phyloP scores from a whole-genome alignment of 2,797 vertebrate species.

The Taenioides sp. region DNA sequence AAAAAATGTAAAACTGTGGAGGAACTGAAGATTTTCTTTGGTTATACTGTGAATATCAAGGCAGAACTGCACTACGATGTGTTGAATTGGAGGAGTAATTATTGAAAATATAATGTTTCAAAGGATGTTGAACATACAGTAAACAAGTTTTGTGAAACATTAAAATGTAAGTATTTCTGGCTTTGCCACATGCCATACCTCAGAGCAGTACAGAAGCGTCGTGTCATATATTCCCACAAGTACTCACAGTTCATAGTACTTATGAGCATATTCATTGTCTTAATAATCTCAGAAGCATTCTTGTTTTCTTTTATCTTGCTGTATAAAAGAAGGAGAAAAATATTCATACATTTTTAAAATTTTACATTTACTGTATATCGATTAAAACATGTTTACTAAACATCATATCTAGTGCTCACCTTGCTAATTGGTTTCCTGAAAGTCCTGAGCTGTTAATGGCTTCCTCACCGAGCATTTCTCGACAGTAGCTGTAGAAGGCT shows the following conservation, averaged over 20 bases:
- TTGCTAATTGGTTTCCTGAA: constrained; percentile 82
- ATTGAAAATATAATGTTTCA: too few species aligned
- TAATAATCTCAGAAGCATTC: constrained; percentile 92
- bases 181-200: constrained; percentile 72
- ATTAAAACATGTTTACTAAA: background rate
- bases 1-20: background rate
- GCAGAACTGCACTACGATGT: too few species aligned
- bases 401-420: constrained; percentile 66
- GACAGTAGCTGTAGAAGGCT: constrained; percentile 90
- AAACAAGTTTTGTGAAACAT: background rate
- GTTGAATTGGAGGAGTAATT: too few species aligned
- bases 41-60: background rate
- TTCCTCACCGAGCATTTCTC: constrained; percentile 82
- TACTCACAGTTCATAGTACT: constrained; percentile 90
- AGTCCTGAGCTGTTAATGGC: constrained; percentile 79
- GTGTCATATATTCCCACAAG: constrained; percentile 94
- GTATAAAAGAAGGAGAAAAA: constrained; percentile 26
- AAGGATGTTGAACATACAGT: background rate
- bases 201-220: constrained; percentile 85
- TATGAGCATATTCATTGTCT: constrained; percentile 91
- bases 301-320: constrained; percentile 94
- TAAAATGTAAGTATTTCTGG: background rate
- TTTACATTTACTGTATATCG: background rate
- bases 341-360: background rate
- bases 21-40: background rate